Evolutionary conservation across 2,888 invertebrate genomes (phyloP).

Genomic region (Drosophila paramelanica): DNA sequence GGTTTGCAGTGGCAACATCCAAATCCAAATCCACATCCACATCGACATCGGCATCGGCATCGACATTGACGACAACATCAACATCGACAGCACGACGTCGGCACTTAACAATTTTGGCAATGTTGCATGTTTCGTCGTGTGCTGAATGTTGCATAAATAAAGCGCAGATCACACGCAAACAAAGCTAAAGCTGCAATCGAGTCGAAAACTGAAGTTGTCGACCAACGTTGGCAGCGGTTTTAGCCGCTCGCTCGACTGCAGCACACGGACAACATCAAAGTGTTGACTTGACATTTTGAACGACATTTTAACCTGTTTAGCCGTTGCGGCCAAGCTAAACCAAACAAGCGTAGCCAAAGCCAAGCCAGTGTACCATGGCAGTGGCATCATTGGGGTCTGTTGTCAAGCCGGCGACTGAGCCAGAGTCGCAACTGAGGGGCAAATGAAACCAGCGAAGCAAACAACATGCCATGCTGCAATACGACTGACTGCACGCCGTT

Average conservation of each 20-base stretch:
- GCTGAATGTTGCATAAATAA: constrained; percentile 82
- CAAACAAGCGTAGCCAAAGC: constrained; percentile 74
- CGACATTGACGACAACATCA: constrained; percentile 35
- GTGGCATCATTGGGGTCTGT: constrained; percentile 68
- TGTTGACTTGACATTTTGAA: constrained; percentile 83
- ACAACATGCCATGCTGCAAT: constrained; percentile 75
- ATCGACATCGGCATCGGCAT: constrained; percentile 38
- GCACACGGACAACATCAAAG: constrained; percentile 74
- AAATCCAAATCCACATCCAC: constrained; percentile 37
- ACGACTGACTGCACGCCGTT: constrained; percentile 67
- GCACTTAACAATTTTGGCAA: constrained; percentile 78
- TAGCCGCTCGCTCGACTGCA: constrained; percentile 36
- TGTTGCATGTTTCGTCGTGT: constrained; percentile 79
- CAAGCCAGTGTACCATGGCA: constrained; percentile 69
- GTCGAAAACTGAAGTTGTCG: constrained; percentile 37
- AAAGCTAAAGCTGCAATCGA: constrained; percentile 39
- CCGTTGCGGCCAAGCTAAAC: constrained; percentile 69
- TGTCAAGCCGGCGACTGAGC: constrained; percentile 50
- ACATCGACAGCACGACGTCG: constrained; percentile 64
- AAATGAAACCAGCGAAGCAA: constrained; percentile 76
- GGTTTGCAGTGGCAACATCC: constrained; percentile 32
- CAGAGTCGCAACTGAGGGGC: constrained; percentile 41
- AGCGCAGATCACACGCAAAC: constrained; percentile 80
- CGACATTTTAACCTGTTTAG: constrained; percentile 82
- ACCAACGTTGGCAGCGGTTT: constrained; percentile 53